Evolutionary conservation across 1,140 invertebrate genomes (phyloP), one percentile per base, ranked within the genome.

Genomic region (Macrosteles quadrilineatus): DNA sequence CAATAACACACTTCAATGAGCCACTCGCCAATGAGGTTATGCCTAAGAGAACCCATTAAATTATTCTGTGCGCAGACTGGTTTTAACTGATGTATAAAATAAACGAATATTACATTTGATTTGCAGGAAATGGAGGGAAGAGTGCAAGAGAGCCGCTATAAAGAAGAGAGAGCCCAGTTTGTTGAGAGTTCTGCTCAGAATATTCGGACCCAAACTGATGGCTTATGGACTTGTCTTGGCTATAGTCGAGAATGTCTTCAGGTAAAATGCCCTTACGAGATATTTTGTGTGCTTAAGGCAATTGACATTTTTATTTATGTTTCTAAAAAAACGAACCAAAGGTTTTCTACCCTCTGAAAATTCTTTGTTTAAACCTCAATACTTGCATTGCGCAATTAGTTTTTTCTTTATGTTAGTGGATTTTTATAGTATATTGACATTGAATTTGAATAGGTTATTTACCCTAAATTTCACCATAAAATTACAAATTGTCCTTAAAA

Each of bases 191-290:
- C 76, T 88, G 21, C 72, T 81, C 4, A 82, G 77, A 73, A 82
- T 82, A 25, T 88, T 87, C 74, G 86, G 86, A 4, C 64, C 72
- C 6, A 75, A 80, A 25, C 78, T 86, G 36, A 68, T 86, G 30
- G 69, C 84, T 0, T 81, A 84, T 55, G 87, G 86, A 14, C 14
- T 86, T 27, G 36, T 82, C 2, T 77, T 85, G 53, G 81, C 83
- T 1, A 32, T 86, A 14, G 76, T 82, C 63, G 87, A 87, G 77
- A 80, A 85, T 36, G 47, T 79, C 36, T 75, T 86, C 62, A 78
- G 72, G 75, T 75, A 71, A 67, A n/a, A n/a, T n/a, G n/a, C n/a
- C n/a, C n/a, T n/a, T n/a, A 11, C 43, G 31, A 11, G 12, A 30
- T 27, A 64, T 9, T 11, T 64, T 64, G 62, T n/a, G n/a, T 43